These are phyloP conservation scores for Sebastes vulpes DNA, from an alignment of 2,797 vertebrate species.

Conservation along the genomic window DNA sequence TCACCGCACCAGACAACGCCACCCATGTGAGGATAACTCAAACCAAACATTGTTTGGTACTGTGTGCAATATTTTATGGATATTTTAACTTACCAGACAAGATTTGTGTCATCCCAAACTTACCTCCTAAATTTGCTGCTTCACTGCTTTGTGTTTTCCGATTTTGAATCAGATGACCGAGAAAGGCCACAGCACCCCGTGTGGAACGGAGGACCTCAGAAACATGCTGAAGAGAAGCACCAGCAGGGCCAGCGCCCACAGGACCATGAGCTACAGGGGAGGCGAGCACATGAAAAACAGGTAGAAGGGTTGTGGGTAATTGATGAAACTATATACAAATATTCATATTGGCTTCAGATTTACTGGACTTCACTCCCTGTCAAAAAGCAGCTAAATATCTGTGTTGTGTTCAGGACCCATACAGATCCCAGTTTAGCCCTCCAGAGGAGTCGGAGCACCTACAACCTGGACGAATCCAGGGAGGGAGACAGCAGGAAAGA, in stretches of 20 bases:
- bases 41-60: neutral
- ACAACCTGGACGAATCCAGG: constrained; percentile 84
- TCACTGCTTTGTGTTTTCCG: neutral
- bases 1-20: constrained; percentile 58
- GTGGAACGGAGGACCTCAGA: constrained; percentile 82
- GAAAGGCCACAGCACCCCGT: constrained; percentile 40
- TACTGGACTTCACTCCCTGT: neutral
- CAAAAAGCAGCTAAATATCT: neutral
- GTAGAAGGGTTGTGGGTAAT: constrained; percentile 10
- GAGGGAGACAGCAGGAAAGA: constrained; percentile 23
- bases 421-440: constrained; percentile 75
- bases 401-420: constrained; percentile 36
- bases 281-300: constrained; percentile 65
- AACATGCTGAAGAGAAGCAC: constrained; percentile 76
- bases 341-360: neutral
- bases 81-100: neutral
- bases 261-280: constrained; percentile 74
- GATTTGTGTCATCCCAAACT: neutral
- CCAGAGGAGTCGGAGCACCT: constrained; percentile 90
- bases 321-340: neutral
- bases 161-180: constrained; percentile 26
- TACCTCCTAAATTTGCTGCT: too few relatives aligned
- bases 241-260: constrained; percentile 63
- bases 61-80: neutral
- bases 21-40: constrained; percentile 43